Evolutionary conservation across 2,797 vertebrate species (phyloP), one percentile per base, ranked within the genome.

Genomic region (Nannoperca australis): DNA sequence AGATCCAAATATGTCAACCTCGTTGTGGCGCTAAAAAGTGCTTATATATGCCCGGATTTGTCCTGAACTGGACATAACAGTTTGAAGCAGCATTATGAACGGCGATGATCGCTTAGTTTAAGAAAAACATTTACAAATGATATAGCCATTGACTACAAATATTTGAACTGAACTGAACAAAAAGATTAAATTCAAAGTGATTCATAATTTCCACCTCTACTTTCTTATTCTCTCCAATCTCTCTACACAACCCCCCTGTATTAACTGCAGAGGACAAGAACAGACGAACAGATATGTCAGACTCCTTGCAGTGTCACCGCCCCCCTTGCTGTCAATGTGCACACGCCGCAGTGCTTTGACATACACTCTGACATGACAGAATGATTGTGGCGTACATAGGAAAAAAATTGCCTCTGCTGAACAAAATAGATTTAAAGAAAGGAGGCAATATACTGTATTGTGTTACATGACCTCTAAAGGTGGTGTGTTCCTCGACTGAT

Each of bases 261-360:
- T 61, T 13, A 5, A 5, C 24, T 3, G 5, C 53, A 77, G 15
- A 73, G 44, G 65, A 72, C 50, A 68, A 44, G 8, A 65, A 15
- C 44, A 65, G 15, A 56, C 36, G 8, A 65, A 15, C 49, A 65
- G 15, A 56, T 45, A 54, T 54, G 62, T 76, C 68, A 83, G 49
- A 38, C 38, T 72, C n/a, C 7, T 12, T 30, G 63, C 18, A 3
- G 10, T 40, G 66, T 66, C 62, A 67, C 69, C 66, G 13, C 70
- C 20, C 32, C 24, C 68, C 67, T 45, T 63, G 78, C 75, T 79
- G 77, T 85, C 77, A 61, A 44, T 45, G 59, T 81, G 78, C 70
- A 54, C 64, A 66, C 22, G 11, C 64, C 63, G 66, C 40, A 42
- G 30, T 55, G 45, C 72, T 54, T 58, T 77, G 75, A 77, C 63